Conservation (phyloP, 2,113 vertebrate species). For the Machaerirhynchus nigripectus region DNA sequence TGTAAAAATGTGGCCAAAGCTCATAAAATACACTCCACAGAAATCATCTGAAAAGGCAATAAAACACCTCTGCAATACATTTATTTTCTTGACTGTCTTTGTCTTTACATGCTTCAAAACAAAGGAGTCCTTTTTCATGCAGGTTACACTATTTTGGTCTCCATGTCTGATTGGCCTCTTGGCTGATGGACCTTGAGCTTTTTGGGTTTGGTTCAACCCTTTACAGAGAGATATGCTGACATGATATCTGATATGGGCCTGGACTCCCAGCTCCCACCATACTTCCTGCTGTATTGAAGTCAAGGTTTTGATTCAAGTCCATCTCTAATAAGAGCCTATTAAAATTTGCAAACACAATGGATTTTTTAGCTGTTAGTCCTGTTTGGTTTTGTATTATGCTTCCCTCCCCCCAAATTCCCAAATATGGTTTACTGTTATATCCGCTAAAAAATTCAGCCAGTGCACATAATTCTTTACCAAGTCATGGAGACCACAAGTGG, state of each 20-base stretch:
- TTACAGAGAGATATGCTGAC: neutral
- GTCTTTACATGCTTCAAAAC: neutral
- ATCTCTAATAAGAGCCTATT: neutral
- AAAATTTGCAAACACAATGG: neutral
- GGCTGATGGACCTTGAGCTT: neutral
- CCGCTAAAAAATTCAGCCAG: neutral
- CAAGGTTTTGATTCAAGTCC: neutral
- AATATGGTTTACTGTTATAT: neutral
- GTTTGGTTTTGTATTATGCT: neutral
- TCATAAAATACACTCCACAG: constrained; percentile 6
- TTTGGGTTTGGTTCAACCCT: neutral
- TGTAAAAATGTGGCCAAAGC: neutral
- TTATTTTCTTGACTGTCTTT: neutral
- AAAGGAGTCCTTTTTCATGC: neutral
- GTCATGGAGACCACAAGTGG: neutral
- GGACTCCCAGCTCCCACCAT: neutral
- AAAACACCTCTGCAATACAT: neutral
- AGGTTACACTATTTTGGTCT: neutral
- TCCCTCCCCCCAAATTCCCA: neutral
- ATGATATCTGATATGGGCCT: neutral
- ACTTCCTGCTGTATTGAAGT: neutral
- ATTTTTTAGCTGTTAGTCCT: neutral
- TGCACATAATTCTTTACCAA: neutral
- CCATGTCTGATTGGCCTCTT: neutral
- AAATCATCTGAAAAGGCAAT: constrained; percentile 33